These are phyloP conservation scores for Apomyelois bistriatella DNA, from an alignment of 2,888 invertebrate genomes.

Conservation along the genomic window DNA sequence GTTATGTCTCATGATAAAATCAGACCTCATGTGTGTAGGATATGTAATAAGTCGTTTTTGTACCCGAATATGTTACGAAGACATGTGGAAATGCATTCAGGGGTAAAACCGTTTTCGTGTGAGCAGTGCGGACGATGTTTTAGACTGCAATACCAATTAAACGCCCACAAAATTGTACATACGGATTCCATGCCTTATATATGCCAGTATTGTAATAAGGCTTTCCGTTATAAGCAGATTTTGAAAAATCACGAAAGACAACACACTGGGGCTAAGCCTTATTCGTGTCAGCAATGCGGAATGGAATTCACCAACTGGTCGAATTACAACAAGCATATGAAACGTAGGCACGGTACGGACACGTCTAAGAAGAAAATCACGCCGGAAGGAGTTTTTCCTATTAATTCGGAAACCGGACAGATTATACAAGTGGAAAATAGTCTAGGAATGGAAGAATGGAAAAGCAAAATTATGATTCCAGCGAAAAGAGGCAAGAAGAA, in stretches of 20 bases:
- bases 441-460: constrained; percentile 65
- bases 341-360: constrained; percentile 82
- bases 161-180: constrained; percentile 87
- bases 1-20: constrained; percentile 66
- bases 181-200: constrained; percentile 89
- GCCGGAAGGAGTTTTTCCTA: constrained; percentile 71
- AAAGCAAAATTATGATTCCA: constrained; percentile 65
- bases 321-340: constrained; percentile 91
- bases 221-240: constrained; percentile 88
- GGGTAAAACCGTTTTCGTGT: constrained; percentile 63
- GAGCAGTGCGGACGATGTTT: constrained; percentile 68
- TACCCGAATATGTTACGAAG: constrained; percentile 61
- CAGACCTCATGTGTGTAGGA: constrained; percentile 54
- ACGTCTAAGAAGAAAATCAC: constrained; percentile 74
- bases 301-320: constrained; percentile 90
- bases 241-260: constrained; percentile 85
- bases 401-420: constrained; percentile 66
- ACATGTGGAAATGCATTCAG: constrained; percentile 70
- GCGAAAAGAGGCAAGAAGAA: constrained; percentile 64
- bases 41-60: constrained; percentile 65
- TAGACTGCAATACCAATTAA: constrained; percentile 84
- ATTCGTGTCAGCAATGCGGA: constrained; percentile 85
- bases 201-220: constrained; percentile 87
- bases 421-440: constrained; percentile 54
- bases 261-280: constrained; percentile 86